A percentile compares a stretch with the other conserved stretches of the same genome.
These are phyloP conservation scores for Tribolium madens DNA, from an alignment of 1,140 invertebrate species.

Conservation along the genomic window DNA sequence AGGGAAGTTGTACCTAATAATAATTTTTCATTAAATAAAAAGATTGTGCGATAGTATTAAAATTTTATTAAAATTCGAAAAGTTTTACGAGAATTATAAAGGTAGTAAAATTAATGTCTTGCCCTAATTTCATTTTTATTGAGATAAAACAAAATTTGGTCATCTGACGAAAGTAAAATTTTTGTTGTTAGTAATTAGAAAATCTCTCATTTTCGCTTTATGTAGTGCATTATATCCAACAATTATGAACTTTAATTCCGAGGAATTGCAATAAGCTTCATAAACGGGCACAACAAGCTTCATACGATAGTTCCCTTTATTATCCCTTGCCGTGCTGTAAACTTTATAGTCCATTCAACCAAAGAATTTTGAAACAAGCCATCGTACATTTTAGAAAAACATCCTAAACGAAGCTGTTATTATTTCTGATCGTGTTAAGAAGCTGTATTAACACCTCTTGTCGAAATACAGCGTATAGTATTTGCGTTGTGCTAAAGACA, in stretches of 20 bases:
- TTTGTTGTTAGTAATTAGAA: neutral
- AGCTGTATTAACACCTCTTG: neutral
- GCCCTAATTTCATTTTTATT: too few species aligned
- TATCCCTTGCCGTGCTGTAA: conserved; percentile 6
- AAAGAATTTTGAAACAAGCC: neutral
- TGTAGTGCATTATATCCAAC: neutral
- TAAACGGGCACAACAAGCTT: conserved; percentile 3
- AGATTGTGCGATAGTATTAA: too few species aligned
- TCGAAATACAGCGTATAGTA: conserved; percentile 5
- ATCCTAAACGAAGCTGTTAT: neutral
- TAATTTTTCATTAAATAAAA: too few species aligned
- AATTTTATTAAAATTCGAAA: too few species aligned
- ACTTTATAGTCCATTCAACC: conserved; percentile 17
- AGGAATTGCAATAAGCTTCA: conserved; percentile 8
- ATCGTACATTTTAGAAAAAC: too few species aligned
- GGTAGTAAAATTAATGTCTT: too few species aligned
- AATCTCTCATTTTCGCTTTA: neutral
- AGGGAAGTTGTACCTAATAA: too few species aligned
- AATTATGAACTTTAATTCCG: conserved; percentile 13
- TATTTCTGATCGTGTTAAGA: neutral
- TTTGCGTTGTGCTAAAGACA: conserved; percentile 41
- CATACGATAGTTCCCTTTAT: conserved; percentile 14
- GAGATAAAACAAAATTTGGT: too few species aligned
- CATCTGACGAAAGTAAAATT: neutral
- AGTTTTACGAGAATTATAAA: too few species aligned